Conservation (phyloP, 2,888 invertebrate species). For the Stramonita haemastoma region DNA sequence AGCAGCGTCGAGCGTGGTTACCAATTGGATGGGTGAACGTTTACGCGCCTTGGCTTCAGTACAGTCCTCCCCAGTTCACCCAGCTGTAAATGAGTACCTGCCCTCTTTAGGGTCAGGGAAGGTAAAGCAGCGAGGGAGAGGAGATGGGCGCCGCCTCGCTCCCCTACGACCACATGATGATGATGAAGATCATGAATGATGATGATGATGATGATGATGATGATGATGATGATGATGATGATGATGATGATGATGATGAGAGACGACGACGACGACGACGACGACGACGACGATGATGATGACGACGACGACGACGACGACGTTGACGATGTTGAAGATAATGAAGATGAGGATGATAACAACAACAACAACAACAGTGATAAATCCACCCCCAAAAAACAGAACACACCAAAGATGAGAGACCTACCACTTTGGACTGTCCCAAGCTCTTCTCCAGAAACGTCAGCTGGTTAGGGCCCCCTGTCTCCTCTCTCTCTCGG, state of each 20-base stretch:
- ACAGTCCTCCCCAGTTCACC: too few relatives aligned
- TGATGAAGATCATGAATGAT: constrained; percentile 49
- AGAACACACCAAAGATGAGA: background rate
- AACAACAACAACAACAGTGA: background rate
- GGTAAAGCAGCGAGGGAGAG: too few relatives aligned
- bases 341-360: background rate
- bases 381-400: background rate
- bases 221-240: constrained; percentile 43
- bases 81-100: too few relatives aligned
- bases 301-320: too few relatives aligned
- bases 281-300: background rate
- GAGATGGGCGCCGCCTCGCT: too few relatives aligned
- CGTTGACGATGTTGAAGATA: too few relatives aligned
- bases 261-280: background rate
- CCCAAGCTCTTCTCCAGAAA: constrained; percentile 15
- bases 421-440: constrained; percentile 35
- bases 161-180: too few relatives aligned
- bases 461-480: background rate
- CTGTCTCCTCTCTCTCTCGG: background rate
- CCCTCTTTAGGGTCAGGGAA: too few relatives aligned
- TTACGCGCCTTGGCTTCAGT: too few relatives aligned
- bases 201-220: constrained; percentile 46
- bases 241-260: constrained; percentile 12
- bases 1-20: too few relatives aligned
- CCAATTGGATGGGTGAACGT: too few relatives aligned